Conservation (phyloP, 2,113 vertebrate species). For the Notarius lentiginosus region DNA sequence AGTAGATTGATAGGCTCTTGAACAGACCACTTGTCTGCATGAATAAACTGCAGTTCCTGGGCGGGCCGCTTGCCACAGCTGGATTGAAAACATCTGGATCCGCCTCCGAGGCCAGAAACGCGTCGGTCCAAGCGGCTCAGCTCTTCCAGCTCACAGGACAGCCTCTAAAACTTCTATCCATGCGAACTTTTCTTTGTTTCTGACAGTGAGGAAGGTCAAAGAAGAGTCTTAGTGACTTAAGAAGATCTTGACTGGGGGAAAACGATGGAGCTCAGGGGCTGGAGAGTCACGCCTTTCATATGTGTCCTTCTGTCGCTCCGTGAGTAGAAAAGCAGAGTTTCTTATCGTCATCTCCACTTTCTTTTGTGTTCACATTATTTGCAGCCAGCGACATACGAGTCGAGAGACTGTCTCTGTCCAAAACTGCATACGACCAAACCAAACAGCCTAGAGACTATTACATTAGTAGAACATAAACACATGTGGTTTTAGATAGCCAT, state of each 20-base stretch:
- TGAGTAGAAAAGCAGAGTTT: conserved; percentile 29
- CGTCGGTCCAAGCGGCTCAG: conserved; percentile 44
- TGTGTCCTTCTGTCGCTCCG: conserved; percentile 23
- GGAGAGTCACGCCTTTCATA: conserved; percentile 8
- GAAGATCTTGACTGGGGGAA: neutral
- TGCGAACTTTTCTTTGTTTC: conserved; percentile 33
- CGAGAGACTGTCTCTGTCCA: neutral
- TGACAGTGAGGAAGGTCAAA: conserved; percentile 21
- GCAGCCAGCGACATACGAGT: neutral
- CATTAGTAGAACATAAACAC: neutral
- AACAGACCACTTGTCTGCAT: conserved; percentile 26
- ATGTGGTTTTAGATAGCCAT: neutral
- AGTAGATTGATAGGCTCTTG: conserved; percentile 14
- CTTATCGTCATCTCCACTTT: conserved; percentile 23
- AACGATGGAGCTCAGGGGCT: conserved; percentile 18
- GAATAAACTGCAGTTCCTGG: conserved; percentile 70
- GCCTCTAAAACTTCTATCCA: conserved; percentile 30
- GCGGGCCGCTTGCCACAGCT: conserved; percentile 79
- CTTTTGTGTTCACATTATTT: conserved; percentile 25
- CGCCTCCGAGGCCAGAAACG: conserved; percentile 65
- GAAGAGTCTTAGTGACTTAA: neutral
- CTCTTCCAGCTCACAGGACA: conserved; percentile 40
- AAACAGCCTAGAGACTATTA: neutral
- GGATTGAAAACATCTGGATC: conserved; percentile 83
- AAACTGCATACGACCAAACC: neutral